Evolutionary conservation across 37 sponge, comb jelly and placozoan genomes (phyloP).

Genomic region (Axinella damicornis): DNA sequence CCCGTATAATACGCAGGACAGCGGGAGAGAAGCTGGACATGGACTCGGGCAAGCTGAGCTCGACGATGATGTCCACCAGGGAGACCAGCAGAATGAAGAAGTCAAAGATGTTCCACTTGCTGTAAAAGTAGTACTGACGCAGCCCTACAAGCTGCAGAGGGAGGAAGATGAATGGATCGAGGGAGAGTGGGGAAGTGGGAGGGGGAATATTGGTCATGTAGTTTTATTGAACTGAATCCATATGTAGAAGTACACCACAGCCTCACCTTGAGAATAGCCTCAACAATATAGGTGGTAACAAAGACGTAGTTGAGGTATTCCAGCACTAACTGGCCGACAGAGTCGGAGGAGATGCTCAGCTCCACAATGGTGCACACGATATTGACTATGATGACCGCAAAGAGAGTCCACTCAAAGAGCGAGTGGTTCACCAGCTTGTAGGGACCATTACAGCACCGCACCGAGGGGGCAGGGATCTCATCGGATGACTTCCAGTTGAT

Average conservation of each 20-base stretch:
- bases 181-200: not conserved
- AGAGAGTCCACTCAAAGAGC: slow-evolving; percentile 70
- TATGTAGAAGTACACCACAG: not conserved
- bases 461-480: slow-evolving; percentile 36
- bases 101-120: slow-evolving; percentile 82
- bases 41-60: slow-evolving; percentile 15
- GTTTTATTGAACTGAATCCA: not conserved
- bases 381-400: slow-evolving; percentile 67
- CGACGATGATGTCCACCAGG: slow-evolving; percentile 68
- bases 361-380: slow-evolving; percentile 67
- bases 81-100: slow-evolving; percentile 73
- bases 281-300: slow-evolving; percentile 65
- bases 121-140: slow-evolving; percentile 82
- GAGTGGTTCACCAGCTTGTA: slow-evolving; percentile 53
- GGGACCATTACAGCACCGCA: slow-evolving; percentile 14
- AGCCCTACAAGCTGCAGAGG: slow-evolving; percentile 80
- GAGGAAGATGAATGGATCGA: not conserved
- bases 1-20: slow-evolving; percentile 35
- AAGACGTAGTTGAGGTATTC: slow-evolving; percentile 69
- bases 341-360: slow-evolving; percentile 29
- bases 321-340: slow-evolving; percentile 19
- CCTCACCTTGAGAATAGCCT: slow-evolving; percentile 74
- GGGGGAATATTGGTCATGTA: not conserved
- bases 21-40: slow-evolving; percentile 28
- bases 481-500: not conserved